Conservation (phyloP, 2,888 invertebrate species). For the Timandra comae region DNA sequence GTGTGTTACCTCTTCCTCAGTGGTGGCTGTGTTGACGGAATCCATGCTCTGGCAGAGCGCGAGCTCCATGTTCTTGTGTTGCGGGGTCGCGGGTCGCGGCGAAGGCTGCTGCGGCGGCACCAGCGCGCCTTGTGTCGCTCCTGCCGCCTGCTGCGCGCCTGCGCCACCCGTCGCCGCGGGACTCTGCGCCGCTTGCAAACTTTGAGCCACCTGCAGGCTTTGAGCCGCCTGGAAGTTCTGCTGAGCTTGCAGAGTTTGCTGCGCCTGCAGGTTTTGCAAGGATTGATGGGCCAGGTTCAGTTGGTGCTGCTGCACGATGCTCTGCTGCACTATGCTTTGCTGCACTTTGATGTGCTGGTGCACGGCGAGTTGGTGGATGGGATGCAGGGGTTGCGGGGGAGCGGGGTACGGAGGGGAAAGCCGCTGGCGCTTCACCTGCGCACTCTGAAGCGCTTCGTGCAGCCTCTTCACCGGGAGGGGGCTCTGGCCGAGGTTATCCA, state of each 20-base stretch:
- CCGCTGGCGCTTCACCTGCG: constrained; percentile 79
- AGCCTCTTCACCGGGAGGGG: constrained; percentile 77
- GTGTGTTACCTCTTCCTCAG: constrained; percentile 95
- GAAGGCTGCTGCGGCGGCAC: constrained; percentile 68
- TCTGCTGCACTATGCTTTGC: constrained; percentile 69
- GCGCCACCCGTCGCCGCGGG: constrained; percentile 59
- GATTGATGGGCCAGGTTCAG: constrained; percentile 69
- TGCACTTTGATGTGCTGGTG: constrained; percentile 71
- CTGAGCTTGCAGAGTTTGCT: constrained; percentile 47
- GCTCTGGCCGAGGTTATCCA: constrained; percentile 76
- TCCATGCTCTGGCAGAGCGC: constrained; percentile 98
- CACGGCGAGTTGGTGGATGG: constrained; percentile 66
- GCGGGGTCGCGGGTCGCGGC: constrained; percentile 58
- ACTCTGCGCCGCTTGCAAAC: constrained; percentile 43
- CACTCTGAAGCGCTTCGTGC: constrained; percentile 78
- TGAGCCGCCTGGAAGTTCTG: constrained; percentile 36
- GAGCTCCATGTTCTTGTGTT: constrained; percentile 76
- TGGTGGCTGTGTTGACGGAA: constrained; percentile 95
- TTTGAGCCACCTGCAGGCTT: constrained; percentile 49
- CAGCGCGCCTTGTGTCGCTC: constrained; percentile 60
- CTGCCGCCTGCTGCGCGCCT: constrained; percentile 56
- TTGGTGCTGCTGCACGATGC: constrained; percentile 70
- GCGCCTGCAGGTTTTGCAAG: constrained; percentile 59
- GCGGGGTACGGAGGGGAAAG: constrained; percentile 77
- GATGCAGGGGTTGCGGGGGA: constrained; percentile 62